Conservation (phyloP, 2,113 vertebrate species). For the Lycaon pictus region DNA sequence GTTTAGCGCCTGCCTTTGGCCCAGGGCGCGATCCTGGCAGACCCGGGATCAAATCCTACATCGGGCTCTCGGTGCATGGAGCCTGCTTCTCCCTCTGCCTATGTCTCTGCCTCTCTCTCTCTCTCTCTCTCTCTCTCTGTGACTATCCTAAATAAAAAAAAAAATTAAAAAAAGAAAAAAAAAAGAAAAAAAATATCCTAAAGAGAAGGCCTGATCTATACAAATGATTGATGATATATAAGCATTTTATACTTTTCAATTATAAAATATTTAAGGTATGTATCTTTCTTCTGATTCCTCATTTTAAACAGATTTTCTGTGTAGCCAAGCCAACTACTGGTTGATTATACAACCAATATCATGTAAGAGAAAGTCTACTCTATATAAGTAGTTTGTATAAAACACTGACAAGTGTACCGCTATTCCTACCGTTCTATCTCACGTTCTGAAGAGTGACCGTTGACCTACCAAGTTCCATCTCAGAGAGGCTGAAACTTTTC, state of each 20-base stretch:
- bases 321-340: not conserved
- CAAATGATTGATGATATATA: not conserved
- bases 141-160: too few relatives aligned
- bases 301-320: conserved; percentile 34
- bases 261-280: conserved; percentile 31
- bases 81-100: too few relatives aligned
- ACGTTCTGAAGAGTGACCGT: not conserved
- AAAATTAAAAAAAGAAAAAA: not conserved
- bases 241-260: not conserved
- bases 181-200: conserved; percentile 17
- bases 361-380: not conserved
- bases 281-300: not conserved
- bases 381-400: not conserved
- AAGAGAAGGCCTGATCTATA: not conserved
- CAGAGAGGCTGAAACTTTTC: not conserved
- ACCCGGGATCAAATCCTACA: too few relatives aligned
- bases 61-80: too few relatives aligned
- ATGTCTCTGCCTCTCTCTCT: too few relatives aligned
- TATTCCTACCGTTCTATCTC: not conserved
- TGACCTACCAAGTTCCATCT: not conserved
- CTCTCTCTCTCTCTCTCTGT: too few relatives aligned
- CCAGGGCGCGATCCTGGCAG: too few relatives aligned
- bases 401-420: not conserved
- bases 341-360: not conserved
- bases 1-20: too few relatives aligned